A percentile compares a stretch with the other conserved stretches of the same genome.
These are phyloP conservation scores for Atethmia centrago DNA, from an alignment of 2,888 invertebrate species.

Conservation along the genomic window DNA sequence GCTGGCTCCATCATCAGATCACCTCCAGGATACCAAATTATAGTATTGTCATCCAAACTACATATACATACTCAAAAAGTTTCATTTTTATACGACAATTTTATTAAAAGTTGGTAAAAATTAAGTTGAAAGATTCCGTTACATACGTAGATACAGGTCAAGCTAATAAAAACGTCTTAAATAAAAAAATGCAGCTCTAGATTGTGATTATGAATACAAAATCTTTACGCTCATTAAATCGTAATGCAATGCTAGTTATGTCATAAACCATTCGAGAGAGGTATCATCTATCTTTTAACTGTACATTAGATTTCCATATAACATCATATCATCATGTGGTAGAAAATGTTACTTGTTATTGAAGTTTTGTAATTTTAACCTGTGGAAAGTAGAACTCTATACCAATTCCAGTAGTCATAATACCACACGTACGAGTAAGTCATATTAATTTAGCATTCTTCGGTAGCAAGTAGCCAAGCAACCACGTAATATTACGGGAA, in stretches of 20 bases:
- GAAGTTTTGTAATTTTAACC: constrained; percentile 25
- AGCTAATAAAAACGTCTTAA: too few relatives aligned
- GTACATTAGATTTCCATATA: constrained; percentile 28
- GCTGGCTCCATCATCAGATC: too few relatives aligned
- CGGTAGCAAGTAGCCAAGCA: constrained; percentile 43
- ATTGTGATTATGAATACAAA: constrained; percentile 30
- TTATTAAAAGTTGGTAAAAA: too few relatives aligned
- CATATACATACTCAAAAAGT: too few relatives aligned
- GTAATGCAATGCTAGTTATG: constrained; percentile 23
- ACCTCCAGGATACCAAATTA: too few relatives aligned
- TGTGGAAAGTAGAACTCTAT: constrained; percentile 54
- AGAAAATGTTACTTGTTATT: constrained; percentile 18
- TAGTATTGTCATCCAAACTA: too few relatives aligned
- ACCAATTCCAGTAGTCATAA: constrained; percentile 47
- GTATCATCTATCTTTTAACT: constrained; percentile 3
- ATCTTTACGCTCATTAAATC: constrained; percentile 40
- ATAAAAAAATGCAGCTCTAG: constrained; percentile 1
- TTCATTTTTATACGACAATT: too few relatives aligned
- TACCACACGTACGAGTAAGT: constrained; percentile 51
- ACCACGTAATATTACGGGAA: constrained; percentile 66
- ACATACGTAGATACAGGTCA: too few relatives aligned
- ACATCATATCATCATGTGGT: constrained; percentile 20
- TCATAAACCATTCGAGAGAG: constrained; percentile 29
- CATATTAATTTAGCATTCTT: constrained; percentile 65
- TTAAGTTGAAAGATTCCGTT: too few relatives aligned